Evolutionary conservation across 2,797 vertebrate species (phyloP).

Genomic region (Martes flavigula): DNA sequence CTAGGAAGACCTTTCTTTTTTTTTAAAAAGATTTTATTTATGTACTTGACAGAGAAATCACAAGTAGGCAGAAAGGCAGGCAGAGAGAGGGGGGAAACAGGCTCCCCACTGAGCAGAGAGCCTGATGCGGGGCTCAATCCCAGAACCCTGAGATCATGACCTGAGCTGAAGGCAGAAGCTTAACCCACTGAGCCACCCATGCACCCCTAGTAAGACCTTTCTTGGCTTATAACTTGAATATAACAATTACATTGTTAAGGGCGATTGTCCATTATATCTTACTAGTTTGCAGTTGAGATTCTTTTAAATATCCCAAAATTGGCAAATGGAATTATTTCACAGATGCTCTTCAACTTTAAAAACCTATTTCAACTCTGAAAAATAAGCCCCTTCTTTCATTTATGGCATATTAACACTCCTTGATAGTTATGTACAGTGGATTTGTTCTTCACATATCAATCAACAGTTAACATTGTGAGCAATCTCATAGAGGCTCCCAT

Average conservation of each 20-base stretch:
- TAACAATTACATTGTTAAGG: neutral
- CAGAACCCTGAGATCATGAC: no score
- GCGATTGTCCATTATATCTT: neutral
- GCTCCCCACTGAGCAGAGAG: no score
- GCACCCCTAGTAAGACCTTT: neutral
- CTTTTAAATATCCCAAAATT: slow-evolving; percentile 6
- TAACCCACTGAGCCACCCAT: no score
- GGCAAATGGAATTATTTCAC: neutral
- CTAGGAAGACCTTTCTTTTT: neutral
- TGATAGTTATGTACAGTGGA: neutral
- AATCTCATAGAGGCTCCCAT: neutral
- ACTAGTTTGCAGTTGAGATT: neutral
- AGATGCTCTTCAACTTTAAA: neutral
- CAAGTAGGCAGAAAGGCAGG: no score
- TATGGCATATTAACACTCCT: neutral
- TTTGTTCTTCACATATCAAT: neutral
- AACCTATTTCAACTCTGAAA: neutral
- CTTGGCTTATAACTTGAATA: neutral
- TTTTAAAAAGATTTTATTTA: no score
- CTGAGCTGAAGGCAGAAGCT: no score
- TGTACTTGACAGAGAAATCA: no score
- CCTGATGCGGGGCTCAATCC: no score
- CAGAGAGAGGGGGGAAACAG: no score
- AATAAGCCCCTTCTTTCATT: neutral
- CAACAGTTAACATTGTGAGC: neutral